Base-by-base conservation (phyloP, 53 echinoderm and acorn worm species). In the Mesocentrotus franciscanus region DNA sequence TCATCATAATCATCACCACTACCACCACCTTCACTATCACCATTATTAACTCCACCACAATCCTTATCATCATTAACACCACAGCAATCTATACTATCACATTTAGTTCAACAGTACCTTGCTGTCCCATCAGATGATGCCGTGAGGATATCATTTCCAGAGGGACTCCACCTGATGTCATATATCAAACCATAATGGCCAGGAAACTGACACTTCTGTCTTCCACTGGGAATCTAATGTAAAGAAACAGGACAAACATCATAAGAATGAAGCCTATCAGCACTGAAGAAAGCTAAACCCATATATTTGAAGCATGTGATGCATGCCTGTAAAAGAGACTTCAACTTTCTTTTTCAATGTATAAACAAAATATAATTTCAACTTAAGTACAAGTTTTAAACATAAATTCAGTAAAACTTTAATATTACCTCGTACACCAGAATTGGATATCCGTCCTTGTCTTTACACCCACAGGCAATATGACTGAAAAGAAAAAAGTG, bases 41-140 rank as follows among this genome's bases (percentile, higher is more conserved):
- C 92, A 92, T 55, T 49, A 49, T 24, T n/a, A 35, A 49, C 71
- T 75, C 26, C 75, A 9, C 75, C 92, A 92, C 55, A 26, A 39
- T 20, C 76, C 8, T 49, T 76, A 36, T 24, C 76, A 5, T 56
- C 76, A 9, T 76, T 35, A 15, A 20, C 92, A 61, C 24, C 71
- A 92, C 33, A 15, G 68, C 22, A 33, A 70, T 71, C 68, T 16
- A 7, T 17, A 42, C 9, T 16, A 70, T 92, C 70, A 68, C 1
- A 30, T 42, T 42, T 81, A 81, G 17, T 18, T 39, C 5, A 20
- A 18, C 12, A 92, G 30, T 85, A 96, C 97, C 96, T 96, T 39
- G 97, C 97, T 61, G 98, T 98, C 33, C 97, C 98, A 92, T 98
- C 98, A 17, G 97, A 98, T 9, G 99, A 99, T 11, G 99, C 99